Conservation (phyloP, 1,140 invertebrate genomes). For the Drosophila pectinifera region DNA sequence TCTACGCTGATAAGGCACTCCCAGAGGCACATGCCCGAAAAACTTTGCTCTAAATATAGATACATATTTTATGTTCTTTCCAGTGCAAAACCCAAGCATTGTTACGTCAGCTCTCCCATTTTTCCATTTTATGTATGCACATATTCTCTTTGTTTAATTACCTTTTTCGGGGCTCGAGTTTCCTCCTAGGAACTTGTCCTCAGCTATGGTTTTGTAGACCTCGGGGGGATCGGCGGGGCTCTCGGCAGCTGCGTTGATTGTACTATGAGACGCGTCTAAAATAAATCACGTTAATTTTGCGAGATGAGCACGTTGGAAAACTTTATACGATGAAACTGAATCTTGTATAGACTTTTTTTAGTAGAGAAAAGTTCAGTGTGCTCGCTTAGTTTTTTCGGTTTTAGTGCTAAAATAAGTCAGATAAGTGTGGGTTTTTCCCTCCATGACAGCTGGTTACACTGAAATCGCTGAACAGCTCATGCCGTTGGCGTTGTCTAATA, state of each 20-base stretch:
- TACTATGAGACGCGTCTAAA: conserved; percentile 16
- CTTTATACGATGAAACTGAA: background rate
- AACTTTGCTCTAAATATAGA: conserved; percentile 6
- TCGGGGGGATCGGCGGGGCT: conserved; percentile 19
- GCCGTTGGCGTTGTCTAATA: too few species aligned
- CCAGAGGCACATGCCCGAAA: background rate
- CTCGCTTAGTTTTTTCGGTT: too few species aligned
- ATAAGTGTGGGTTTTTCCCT: too few species aligned
- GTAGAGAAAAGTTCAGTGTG: background rate
- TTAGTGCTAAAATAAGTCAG: too few species aligned
- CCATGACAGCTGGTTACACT: too few species aligned
- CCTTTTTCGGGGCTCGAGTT: conserved; percentile 48
- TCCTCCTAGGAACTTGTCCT: conserved; percentile 48
- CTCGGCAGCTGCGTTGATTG: conserved; percentile 25
- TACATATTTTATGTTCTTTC: conserved; percentile 17
- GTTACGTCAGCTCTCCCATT: conserved; percentile 59
- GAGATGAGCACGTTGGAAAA: conserved; percentile 9
- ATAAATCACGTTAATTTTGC: conserved; percentile 7
- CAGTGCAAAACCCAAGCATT: conserved; percentile 26
- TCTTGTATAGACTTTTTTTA: background rate
- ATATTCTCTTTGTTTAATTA: conserved; percentile 25
- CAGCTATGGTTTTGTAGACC: conserved; percentile 59
- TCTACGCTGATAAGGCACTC: conserved; percentile 18
- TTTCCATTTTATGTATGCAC: conserved; percentile 9
- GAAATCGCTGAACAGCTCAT: too few species aligned